These are phyloP conservation scores for Anseranas semipalmata DNA, from an alignment of 2,113 vertebrate genomes.

Conservation along the genomic window DNA sequence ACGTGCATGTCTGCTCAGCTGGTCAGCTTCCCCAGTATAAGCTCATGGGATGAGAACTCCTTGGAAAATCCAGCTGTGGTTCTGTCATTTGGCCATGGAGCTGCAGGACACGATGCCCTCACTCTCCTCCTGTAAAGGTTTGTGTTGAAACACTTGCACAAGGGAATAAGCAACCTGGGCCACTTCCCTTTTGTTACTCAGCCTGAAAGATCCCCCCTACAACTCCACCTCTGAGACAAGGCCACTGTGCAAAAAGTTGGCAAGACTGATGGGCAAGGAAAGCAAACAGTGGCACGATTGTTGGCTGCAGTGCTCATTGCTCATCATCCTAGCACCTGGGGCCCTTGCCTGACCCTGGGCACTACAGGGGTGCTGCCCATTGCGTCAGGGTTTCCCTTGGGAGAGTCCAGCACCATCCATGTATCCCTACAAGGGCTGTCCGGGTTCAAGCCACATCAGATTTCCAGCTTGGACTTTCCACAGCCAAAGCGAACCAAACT, in stretches of 20 bases:
- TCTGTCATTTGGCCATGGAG: neutral
- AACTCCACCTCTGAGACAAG: neutral
- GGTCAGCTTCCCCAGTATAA: neutral
- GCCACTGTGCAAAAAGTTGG: neutral
- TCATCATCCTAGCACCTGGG: neutral
- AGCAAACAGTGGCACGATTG: neutral
- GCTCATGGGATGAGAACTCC: neutral
- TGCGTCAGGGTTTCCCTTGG: neutral
- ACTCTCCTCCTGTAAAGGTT: neutral
- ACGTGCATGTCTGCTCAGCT: neutral
- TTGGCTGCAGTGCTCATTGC: neutral
- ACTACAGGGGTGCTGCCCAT: fast-evolving
- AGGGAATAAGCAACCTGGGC: neutral
- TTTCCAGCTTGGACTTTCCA: neutral
- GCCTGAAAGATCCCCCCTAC: neutral
- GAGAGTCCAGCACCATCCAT: neutral
- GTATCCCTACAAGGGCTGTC: neutral
- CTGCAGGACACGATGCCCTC: neutral
- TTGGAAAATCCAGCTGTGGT: neutral
- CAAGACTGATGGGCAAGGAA: neutral
- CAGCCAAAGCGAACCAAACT: neutral
- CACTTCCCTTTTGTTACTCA: neutral
- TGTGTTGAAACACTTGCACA: neutral
- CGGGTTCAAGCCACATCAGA: neutral
- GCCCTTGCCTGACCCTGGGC: neutral